phyloP scores from a whole-genome alignment of 2,888 invertebrate genomes.

The Melanchra persicariae region DNA sequence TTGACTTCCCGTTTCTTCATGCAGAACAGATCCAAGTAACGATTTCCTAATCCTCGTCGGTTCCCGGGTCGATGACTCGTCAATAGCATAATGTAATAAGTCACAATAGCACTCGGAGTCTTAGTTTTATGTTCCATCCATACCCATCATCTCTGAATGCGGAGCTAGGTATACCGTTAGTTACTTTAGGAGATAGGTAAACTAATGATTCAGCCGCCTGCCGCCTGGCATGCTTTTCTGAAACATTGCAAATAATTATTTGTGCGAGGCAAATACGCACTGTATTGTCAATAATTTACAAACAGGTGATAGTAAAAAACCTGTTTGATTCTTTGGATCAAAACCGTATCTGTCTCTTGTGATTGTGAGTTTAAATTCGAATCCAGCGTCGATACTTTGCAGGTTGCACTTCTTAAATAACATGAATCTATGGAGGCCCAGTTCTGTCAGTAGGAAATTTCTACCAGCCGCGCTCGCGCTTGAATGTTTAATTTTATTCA shows the following conservation, averaged over 20 bases:
- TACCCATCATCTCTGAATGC: conserved; percentile 6
- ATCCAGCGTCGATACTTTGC: no score
- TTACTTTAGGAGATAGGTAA: conserved; percentile 16
- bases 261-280: background rate
- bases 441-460: conserved; percentile 6
- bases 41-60: conserved; percentile 80
- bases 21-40: conserved; percentile 77
- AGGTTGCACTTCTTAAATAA: background rate
- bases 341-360: background rate
- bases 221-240: no score
- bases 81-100: conserved; percentile 75
- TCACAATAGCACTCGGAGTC: conserved; percentile 80
- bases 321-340: background rate
- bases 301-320: no score
- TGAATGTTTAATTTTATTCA: conserved; percentile 26
- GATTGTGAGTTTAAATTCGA: background rate
- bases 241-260: background rate
- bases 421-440: background rate
- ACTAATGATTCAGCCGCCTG: background rate
- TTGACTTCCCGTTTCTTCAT: conserved; percentile 70
- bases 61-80: conserved; percentile 84
- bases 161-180: conserved; percentile 18
- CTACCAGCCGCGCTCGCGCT: background rate
- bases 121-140: conserved; percentile 65
- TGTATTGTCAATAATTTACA: background rate